A percentile compares a stretch with the other conserved stretches of the same genome.
Conservation (phyloP, 2,888 invertebrate species). For the Tupiocoris notatus region DNA sequence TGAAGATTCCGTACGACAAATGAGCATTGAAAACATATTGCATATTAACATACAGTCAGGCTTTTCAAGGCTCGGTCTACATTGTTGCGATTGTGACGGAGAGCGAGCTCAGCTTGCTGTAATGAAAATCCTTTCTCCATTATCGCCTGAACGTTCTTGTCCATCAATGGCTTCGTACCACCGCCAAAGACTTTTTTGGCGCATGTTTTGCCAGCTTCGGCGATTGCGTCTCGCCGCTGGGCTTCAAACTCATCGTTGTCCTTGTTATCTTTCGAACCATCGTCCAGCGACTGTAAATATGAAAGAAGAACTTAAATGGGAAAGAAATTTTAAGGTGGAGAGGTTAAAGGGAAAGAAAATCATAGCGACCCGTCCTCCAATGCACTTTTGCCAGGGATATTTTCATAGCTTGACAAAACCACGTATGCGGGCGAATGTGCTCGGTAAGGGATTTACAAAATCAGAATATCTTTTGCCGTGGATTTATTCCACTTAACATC, state of each 20-base stretch:
- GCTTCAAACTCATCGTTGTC: conserved; percentile 83
- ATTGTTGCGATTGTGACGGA: conserved; percentile 70
- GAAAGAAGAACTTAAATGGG: too few relatives aligned
- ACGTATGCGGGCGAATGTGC: too few relatives aligned
- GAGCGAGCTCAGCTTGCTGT: conserved; percentile 72
- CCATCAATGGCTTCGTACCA: conserved; percentile 66
- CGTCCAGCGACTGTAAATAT: conserved; percentile 55
- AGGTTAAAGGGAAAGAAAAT: too few relatives aligned
- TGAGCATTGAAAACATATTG: too few relatives aligned
- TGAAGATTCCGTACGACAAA: too few relatives aligned
- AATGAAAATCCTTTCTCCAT: conserved; percentile 75
- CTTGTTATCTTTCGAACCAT: conserved; percentile 63
- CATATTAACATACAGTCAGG: conserved; percentile 37
- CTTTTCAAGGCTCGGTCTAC: conserved; percentile 67
- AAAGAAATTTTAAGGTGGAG: too few relatives aligned
- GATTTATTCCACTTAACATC: too few relatives aligned
- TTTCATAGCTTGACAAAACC: too few relatives aligned
- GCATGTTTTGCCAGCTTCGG: conserved; percentile 73
- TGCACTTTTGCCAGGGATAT: too few relatives aligned
- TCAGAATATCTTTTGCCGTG: too few relatives aligned
- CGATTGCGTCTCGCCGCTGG: conserved; percentile 86
- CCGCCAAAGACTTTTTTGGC: conserved; percentile 62
- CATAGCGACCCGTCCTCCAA: too few relatives aligned
- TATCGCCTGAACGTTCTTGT: conserved; percentile 74
- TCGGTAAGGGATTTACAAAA: too few relatives aligned